phyloP scores from a whole-genome alignment of 2,797 vertebrate species.

The Clarias laeviceps region DNA sequence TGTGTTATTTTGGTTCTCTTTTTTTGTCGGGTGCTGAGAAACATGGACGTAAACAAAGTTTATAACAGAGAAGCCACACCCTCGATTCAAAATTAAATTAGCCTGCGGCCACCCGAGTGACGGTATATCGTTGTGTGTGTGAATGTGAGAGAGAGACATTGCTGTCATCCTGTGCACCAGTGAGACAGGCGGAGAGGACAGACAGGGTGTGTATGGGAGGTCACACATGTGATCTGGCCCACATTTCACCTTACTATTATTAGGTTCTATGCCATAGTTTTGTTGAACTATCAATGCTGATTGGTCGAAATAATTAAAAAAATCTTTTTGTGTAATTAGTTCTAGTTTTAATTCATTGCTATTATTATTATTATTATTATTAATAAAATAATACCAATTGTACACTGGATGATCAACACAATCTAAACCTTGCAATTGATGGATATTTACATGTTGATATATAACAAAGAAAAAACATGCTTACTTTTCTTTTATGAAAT shows the following conservation, averaged over 20 bases:
- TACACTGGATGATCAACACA: neutral
- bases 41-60: slow-evolving; percentile 59
- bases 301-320: neutral
- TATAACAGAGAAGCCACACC: slow-evolving; percentile 38
- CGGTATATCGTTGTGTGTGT: slow-evolving; percentile 7
- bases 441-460: neutral
- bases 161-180: neutral
- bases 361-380: no score
- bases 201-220: slow-evolving; percentile 43
- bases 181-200: slow-evolving; percentile 11
- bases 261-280: neutral
- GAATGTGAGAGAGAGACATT: neutral
- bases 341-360: neutral
- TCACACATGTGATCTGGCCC: neutral
- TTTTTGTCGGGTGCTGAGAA: slow-evolving; percentile 63
- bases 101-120: slow-evolving; percentile 36
- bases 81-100: slow-evolving; percentile 18
- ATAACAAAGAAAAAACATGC: neutral
- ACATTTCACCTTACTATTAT: slow-evolving; percentile 2
- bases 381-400: no score
- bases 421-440: neutral
- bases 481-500: neutral
- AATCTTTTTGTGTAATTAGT: neutral
- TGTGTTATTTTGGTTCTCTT: slow-evolving; percentile 50
- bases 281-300: neutral